phyloP scores from a whole-genome alignment of 2,888 invertebrate species.

The Zhengitettix transpicula region DNA sequence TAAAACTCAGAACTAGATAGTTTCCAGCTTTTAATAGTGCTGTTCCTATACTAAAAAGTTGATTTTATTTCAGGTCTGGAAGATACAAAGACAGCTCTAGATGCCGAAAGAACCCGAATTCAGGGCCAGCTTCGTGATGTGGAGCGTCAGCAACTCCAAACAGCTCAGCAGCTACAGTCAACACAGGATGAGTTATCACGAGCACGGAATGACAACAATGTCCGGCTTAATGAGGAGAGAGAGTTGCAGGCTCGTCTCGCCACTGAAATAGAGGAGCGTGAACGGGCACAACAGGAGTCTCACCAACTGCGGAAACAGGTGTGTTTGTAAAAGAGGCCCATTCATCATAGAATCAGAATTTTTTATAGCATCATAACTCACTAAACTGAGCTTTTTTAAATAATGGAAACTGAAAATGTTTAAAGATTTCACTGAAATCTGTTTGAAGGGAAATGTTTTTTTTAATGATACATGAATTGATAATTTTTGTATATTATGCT shows the following conservation, averaged over 20 bases:
- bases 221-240: constrained; percentile 30
- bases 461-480: too few relatives aligned
- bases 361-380: too few relatives aligned
- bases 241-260: constrained; percentile 24
- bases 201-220: constrained; percentile 44
- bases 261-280: constrained; percentile 62
- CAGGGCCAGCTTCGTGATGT: constrained; percentile 49
- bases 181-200: constrained; percentile 45
- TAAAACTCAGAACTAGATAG: neutral
- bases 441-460: too few relatives aligned
- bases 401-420: too few relatives aligned
- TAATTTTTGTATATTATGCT: too few relatives aligned
- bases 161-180: constrained; percentile 23
- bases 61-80: constrained; percentile 45
- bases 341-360: too few relatives aligned
- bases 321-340: neutral
- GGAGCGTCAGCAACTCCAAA: constrained; percentile 53
- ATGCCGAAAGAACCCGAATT: constrained; percentile 58
- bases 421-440: too few relatives aligned
- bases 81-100: constrained; percentile 56
- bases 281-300: constrained; percentile 54
- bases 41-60: neutral
- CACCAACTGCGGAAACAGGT: constrained; percentile 59
- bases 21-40: neutral
- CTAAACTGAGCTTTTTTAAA: too few relatives aligned